phyloP scores from a whole-genome alignment of 2,888 invertebrate genomes.

The Helleia helle region DNA sequence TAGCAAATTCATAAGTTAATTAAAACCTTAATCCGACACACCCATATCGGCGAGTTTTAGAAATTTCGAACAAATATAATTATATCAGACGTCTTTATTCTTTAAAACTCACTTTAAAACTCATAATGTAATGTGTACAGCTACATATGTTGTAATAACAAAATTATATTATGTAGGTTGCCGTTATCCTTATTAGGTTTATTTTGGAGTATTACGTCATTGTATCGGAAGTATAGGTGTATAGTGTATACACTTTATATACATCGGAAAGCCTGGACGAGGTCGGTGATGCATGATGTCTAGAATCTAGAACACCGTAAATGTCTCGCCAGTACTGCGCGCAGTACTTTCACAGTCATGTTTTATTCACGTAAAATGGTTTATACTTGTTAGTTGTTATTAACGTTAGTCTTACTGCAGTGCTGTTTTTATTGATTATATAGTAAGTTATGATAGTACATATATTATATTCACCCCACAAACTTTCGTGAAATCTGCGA shows the following conservation, averaged over 20 bases:
- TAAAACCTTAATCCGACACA: slow-evolving; percentile 47
- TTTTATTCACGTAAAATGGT: slow-evolving; percentile 21
- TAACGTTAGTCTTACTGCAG: slow-evolving; percentile 23
- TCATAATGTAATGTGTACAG: background rate
- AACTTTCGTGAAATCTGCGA: too few species aligned
- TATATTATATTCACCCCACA: too few species aligned
- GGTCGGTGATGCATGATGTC: slow-evolving; percentile 31
- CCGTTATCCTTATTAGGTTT: slow-evolving; percentile 61
- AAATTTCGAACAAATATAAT: too few species aligned
- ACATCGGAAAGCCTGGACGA: slow-evolving; percentile 20
- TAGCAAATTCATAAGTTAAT: too few species aligned
- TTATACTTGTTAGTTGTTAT: slow-evolving; percentile 28
- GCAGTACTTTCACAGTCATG: slow-evolving; percentile 27
- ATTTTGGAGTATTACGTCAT: slow-evolving; percentile 73
- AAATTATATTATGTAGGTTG: slow-evolving; percentile 1
- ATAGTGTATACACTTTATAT: slow-evolving; percentile 16
- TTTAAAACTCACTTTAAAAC: background rate
- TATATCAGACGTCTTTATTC: slow-evolving; percentile 23
- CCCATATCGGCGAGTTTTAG: slow-evolving; percentile 55
- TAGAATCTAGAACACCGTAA: slow-evolving; percentile 33
- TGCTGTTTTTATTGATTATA: slow-evolving; percentile 29
- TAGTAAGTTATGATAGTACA: too few species aligned
- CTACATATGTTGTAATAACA: background rate
- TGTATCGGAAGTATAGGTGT: slow-evolving; percentile 30
- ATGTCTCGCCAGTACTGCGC: slow-evolving; percentile 18